Percentiles rank a stretch among this genome's conserved stretches.
phyloP scores from a whole-genome alignment of 1,140 invertebrate genomes.

The Cyrtorhinus lividipennis region DNA sequence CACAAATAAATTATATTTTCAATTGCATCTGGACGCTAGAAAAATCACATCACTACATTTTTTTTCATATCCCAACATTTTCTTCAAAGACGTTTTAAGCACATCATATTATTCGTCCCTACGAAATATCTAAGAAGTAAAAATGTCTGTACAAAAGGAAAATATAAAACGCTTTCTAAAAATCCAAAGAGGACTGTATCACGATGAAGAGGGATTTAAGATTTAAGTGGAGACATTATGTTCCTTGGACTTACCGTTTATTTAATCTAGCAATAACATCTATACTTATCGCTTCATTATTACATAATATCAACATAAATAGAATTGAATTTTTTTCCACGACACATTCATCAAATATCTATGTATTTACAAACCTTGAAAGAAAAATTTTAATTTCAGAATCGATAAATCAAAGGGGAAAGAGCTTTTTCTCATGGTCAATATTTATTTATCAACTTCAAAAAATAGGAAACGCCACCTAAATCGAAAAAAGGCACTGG shows the following conservation, averaged over 20 bases:
- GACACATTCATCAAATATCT: no score
- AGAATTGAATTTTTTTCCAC: no score
- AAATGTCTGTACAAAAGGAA: background rate
- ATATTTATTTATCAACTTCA: no score
- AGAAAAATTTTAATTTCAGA: no score
- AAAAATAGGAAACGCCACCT: no score
- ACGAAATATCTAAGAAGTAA: background rate
- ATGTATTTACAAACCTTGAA: no score
- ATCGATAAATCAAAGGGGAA: no score
- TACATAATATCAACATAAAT: no score
- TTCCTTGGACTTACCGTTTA: background rate
- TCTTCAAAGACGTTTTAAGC: background rate
- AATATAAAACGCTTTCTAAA: background rate
- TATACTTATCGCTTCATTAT: no score
- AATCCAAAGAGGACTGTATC: slow-evolving; percentile 2
- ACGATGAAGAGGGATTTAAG: background rate
- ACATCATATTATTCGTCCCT: background rate
- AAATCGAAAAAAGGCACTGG: background rate
- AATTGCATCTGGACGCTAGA: background rate
- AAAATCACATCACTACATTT: background rate
- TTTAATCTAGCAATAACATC: no score
- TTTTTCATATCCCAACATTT: no score
- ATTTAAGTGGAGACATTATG: background rate
- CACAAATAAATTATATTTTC: background rate
- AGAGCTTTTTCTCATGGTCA: no score